A percentile compares a stretch with the other conserved stretches of the same genome.
phyloP scores from a whole-genome alignment of 2,888 invertebrate genomes.

The Agrenia bidenticulata region DNA sequence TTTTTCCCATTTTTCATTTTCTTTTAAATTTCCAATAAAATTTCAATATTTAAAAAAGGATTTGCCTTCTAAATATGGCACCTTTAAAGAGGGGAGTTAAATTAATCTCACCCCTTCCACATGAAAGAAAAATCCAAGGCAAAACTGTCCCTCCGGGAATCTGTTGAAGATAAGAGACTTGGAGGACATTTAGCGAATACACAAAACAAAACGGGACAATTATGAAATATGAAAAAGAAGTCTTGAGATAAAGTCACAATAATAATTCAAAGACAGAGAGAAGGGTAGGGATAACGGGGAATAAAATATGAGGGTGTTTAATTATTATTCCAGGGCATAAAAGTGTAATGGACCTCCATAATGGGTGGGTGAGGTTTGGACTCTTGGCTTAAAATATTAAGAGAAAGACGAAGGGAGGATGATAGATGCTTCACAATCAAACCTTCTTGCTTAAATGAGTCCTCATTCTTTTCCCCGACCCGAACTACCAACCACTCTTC shows the following conservation, averaged over 20 bases:
- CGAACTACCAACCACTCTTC: neutral
- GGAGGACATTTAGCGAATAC: no score
- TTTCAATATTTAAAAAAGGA: no score
- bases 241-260: constrained; percentile 9
- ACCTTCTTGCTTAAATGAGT: constrained; percentile 24
- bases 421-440: constrained; percentile 49
- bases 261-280: constrained; percentile 11
- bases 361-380: constrained; percentile 45
- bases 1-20: no score
- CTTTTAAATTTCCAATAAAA: no score
- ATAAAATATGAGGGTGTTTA: constrained; percentile 53
- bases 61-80: no score
- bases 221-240: no score
- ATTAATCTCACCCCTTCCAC: no score
- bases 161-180: no score
- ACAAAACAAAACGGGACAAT: no score
- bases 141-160: no score
- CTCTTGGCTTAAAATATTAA: constrained; percentile 52
- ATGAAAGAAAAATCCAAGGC: no score
- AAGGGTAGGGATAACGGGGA: constrained; percentile 39
- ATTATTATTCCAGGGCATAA: constrained; percentile 52
- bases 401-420: constrained; percentile 40
- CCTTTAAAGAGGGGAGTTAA: no score
- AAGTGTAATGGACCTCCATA: constrained; percentile 51
- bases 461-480: constrained; percentile 21